These are phyloP conservation scores for Amphibalanus amphitrite DNA, from an alignment of 1,140 invertebrate genomes.

Conservation along the genomic window DNA sequence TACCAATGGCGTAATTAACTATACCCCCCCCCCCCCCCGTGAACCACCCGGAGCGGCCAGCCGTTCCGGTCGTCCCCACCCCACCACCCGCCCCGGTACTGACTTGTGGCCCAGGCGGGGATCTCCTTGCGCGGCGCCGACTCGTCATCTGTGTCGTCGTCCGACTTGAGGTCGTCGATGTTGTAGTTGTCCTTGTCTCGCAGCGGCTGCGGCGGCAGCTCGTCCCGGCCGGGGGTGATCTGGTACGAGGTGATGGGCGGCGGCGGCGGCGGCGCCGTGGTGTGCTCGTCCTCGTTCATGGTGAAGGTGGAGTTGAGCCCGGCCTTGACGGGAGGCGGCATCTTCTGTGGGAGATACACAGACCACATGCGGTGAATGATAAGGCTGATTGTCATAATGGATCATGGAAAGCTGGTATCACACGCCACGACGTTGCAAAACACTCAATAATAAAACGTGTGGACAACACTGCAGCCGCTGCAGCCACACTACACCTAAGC, in stretches of 20 bases:
- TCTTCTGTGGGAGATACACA: too few relatives aligned
- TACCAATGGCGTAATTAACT: too few relatives aligned
- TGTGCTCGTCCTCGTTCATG: neutral
- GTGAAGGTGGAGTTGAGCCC: slow-evolving; percentile 13
- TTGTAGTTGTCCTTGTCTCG: slow-evolving; percentile 27
- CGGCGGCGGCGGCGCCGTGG: neutral
- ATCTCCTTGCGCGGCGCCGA: slow-evolving; percentile 30
- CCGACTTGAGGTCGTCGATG: slow-evolving; percentile 29
- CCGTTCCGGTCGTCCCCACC: neutral
- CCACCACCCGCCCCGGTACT: neutral
- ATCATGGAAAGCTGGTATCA: too few relatives aligned
- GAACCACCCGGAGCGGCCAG: neutral
- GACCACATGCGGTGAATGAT: too few relatives aligned
- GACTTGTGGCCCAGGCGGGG: slow-evolving; percentile 28
- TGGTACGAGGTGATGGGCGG: slow-evolving; percentile 20
- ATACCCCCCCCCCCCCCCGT: too few relatives aligned
- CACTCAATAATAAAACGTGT: too few relatives aligned
- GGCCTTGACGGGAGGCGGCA: neutral
- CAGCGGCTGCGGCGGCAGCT: slow-evolving; percentile 13
- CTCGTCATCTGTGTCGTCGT: slow-evolving; percentile 36
- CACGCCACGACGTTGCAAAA: too few relatives aligned
- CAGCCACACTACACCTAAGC: too few relatives aligned
- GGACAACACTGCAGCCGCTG: too few relatives aligned
- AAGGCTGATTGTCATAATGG: too few relatives aligned
- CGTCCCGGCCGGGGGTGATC: slow-evolving; percentile 22